These are phyloP conservation scores for Nannospalax galili DNA, from an alignment of 2,113 vertebrate genomes.

Conservation along the genomic window DNA sequence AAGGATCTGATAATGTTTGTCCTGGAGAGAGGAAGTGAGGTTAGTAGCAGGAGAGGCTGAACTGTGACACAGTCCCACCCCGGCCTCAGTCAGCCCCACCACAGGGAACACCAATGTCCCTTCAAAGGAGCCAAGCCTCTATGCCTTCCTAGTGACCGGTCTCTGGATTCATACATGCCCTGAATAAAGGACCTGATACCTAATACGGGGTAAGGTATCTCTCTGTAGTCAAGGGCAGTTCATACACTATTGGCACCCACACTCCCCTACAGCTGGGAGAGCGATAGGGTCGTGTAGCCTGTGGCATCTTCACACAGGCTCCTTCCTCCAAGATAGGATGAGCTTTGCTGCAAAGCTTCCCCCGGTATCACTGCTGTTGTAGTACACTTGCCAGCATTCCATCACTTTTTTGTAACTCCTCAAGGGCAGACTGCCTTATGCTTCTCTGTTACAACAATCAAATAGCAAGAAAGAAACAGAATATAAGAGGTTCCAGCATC, in stretches of 20 bases:
- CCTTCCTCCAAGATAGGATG: accelerated
- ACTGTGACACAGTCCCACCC: background rate
- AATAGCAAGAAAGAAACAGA: background rate
- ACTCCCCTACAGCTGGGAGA: background rate
- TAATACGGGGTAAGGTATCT: background rate
- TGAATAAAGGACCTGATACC: background rate
- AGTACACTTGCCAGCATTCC: background rate
- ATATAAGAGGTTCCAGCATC: background rate
- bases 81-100: accelerated
- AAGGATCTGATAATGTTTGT: too few relatives aligned
- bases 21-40: too few relatives aligned
- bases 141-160: background rate
- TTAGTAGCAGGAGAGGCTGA: background rate
- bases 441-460: background rate
- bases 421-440: background rate
- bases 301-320: background rate
- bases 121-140: background rate
- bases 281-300: accelerated
- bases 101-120: background rate
- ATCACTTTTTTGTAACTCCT: background rate
- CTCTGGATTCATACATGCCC: background rate
- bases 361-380: background rate
- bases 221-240: background rate
- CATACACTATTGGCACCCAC: background rate
- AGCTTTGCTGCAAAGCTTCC: background rate